These are phyloP conservation scores for Heliconius erato DNA, from an alignment of 2,888 invertebrate species.

Conservation along the genomic window DNA sequence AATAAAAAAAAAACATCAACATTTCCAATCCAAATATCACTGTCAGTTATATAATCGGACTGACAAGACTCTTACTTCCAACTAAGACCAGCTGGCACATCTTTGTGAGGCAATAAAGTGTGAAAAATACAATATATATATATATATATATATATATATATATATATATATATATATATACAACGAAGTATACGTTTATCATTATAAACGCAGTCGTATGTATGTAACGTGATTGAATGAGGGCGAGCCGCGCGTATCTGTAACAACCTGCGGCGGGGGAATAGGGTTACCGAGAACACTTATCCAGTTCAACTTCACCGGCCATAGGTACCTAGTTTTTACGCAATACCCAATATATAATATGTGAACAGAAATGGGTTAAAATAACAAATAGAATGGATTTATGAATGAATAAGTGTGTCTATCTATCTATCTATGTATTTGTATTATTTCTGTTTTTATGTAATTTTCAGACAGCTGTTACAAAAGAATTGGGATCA, in stretches of 20 bases:
- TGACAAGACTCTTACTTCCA: slow-evolving; percentile 8
- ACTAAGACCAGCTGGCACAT: slow-evolving; percentile 19
- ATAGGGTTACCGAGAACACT: slow-evolving; percentile 47
- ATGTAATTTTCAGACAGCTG: background rate
- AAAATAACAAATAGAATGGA: slow-evolving; percentile 16
- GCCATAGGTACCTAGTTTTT: slow-evolving; percentile 2
- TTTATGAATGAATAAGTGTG: slow-evolving; percentile 4
- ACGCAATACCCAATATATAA: slow-evolving; percentile 25
- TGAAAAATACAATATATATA: slow-evolving; percentile 51
- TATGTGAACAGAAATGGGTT: slow-evolving; percentile 11
- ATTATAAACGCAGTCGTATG: slow-evolving; percentile 56
- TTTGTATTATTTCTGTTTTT: background rate
- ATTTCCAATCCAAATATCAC: background rate
- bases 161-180: slow-evolving; percentile 51
- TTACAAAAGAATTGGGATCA: background rate
- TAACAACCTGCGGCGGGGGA: slow-evolving; percentile 41
- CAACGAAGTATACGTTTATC: slow-evolving; percentile 59
- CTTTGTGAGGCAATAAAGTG: slow-evolving; percentile 48
- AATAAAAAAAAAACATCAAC: background rate
- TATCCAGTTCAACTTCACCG: slow-evolving; percentile 24
- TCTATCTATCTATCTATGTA: background rate
- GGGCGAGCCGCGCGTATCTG: slow-evolving; percentile 62
- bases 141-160: slow-evolving; percentile 53
- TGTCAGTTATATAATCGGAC: slow-evolving; percentile 13
- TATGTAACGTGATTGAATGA: slow-evolving; percentile 69